These are phyloP conservation scores for Valencia hispanica DNA, from an alignment of 2,797 vertebrate species.

Conservation along the genomic window DNA sequence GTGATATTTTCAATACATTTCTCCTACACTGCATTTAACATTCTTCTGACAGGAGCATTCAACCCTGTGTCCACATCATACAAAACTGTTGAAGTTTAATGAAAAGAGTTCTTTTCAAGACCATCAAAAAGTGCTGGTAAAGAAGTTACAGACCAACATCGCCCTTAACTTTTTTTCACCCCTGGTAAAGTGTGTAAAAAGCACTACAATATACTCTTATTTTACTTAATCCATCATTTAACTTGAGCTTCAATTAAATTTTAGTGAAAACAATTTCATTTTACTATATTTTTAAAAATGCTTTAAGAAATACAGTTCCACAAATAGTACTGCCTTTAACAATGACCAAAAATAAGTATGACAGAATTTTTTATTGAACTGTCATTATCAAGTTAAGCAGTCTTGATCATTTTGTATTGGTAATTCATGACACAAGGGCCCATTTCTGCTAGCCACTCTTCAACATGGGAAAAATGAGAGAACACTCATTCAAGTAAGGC, in stretches of 20 bases:
- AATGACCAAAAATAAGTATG: background rate
- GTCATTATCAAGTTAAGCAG: background rate
- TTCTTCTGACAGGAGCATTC: conserved; percentile 63
- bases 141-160: conserved; percentile 40
- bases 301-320: background rate
- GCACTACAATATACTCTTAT: background rate
- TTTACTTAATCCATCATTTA: background rate
- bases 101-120: conserved; percentile 45
- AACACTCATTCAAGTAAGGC: background rate
- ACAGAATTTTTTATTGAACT: background rate
- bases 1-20: conserved; percentile 47
- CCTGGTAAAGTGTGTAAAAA: background rate
- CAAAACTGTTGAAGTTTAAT: conserved; percentile 55
- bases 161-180: background rate
- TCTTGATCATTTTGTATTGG: background rate
- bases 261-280: background rate
- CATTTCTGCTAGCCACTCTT: background rate
- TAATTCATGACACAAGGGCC: background rate
- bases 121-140: conserved; percentile 72
- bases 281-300: background rate
- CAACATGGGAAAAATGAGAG: background rate
- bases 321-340: background rate
- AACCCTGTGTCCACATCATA: conserved; percentile 69
- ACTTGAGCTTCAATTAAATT: background rate
- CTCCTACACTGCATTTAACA: conserved; percentile 55